Base-by-base conservation (phyloP, 1,140 invertebrate genomes). In the Lordiphosa stackelbergi region DNA sequence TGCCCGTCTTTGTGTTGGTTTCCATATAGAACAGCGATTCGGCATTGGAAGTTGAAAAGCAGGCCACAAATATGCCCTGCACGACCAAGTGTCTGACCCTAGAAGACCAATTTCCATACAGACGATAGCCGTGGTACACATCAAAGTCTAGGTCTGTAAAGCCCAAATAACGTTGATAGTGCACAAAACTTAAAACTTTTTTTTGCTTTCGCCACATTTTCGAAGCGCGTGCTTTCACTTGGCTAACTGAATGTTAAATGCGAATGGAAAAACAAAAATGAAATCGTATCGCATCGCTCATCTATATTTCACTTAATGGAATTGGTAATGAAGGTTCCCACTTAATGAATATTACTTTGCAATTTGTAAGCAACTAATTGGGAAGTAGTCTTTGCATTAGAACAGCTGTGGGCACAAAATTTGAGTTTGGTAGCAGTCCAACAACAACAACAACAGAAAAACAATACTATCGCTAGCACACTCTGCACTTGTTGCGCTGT, bases 121-220 rank as follows among this genome's bases (percentile, higher is more conserved):
- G 42, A 5, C 37, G 10, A 31, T 75, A 66, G 4, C 35, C 8
- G 0, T 11, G 19, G 31, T 47, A 56, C 3, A 62, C 68, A 24
- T 53, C 47, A 5, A 66, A 77, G 34, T 53, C 47, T 51, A 75
- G 8, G 38, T 72, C 40, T 1, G 49, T 53, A 0, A 75, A 35
- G 1, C 72, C 73, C 56, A 77, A 37, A 3, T 59, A 72, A 11
- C 72, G 72, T 52, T 75, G 73, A 34, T 58, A 48, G 7, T 59
- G 73, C 36, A 77, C 19, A 5, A 72, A 68, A 12, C 19, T 37
- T 5, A 77, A 12, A 2, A 75, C 8, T n/a, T 36, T 38, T 46
- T 51, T 34, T 28, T 54, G n/a, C n/a, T 13, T 28, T 10, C 34
- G 24, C 43, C 19, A 4, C 43, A 46, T 46, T 46, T 45, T 34